phyloP scores from a whole-genome alignment of 2,113 vertebrate genomes.

The Mystacornis crossleyi region DNA sequence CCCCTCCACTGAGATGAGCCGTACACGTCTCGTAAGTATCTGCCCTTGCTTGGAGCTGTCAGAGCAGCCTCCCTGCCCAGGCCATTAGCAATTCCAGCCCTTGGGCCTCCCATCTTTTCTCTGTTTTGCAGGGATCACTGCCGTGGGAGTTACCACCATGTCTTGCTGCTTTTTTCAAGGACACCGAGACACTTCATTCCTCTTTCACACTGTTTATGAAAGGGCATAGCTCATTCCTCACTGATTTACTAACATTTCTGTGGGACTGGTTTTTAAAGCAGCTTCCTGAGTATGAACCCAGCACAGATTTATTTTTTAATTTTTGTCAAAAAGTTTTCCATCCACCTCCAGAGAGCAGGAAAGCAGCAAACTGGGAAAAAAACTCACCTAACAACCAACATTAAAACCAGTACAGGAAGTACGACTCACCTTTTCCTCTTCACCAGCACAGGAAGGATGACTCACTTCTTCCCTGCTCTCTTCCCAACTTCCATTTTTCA shows the following conservation, averaged over 20 bases:
- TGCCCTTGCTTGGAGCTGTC: not conserved
- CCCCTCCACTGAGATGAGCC: not conserved
- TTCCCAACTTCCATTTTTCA: not conserved
- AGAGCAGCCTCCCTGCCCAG: not conserved
- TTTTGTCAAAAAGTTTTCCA: not conserved
- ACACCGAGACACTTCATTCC: not conserved
- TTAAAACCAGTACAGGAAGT: not conserved
- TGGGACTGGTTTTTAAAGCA: not conserved
- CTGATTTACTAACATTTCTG: not conserved
- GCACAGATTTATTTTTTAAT: not conserved
- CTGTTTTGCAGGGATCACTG: not conserved
- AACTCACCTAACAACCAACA: fast-evolving
- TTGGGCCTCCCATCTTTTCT: not conserved
- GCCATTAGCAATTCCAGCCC: not conserved
- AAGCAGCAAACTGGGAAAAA: not conserved
- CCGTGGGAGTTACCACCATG: not conserved
- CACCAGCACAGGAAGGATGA: not conserved
- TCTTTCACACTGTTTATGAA: not conserved
- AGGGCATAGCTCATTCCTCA: not conserved
- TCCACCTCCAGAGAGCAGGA: not conserved
- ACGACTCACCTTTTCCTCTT: not conserved
- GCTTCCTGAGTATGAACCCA: not conserved
- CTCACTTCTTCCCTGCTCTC: not conserved
- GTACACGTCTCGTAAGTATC: not conserved
- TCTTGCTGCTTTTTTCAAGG: not conserved